Base-by-base conservation (phyloP, 2,797 vertebrate species). In the Scyliorhinus canicula region DNA sequence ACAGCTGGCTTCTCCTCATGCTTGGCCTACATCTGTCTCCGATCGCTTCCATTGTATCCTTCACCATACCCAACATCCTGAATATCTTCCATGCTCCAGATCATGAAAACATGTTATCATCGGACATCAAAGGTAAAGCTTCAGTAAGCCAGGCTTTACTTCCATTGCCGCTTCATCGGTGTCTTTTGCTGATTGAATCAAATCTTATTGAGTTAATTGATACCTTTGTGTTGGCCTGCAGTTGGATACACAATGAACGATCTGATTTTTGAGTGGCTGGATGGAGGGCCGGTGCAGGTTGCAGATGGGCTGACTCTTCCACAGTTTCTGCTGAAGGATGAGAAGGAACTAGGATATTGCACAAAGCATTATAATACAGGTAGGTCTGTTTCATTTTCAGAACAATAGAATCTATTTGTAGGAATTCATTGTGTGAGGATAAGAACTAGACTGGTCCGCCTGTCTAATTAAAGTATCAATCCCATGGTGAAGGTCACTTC, bases 181-280 rank as follows among this genome's bases (percentile, higher is more conserved):
- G 16, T 71, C 31, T 31, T 94, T 94, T 74, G 21, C n/a, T 65
- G 40, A 35, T 26, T 11, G 44, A 63, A 91, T 40, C 7, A 24
- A 50, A 52, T 71, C 67, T 94, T 3, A 8, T 26, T 47, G 40
- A 31, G 44, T 40, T 67, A 12, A 94, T 52, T 94, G 65, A 21
- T 35, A 50, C 28, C 47, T 69, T 71, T 50, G 31, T 50, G 4
- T 52, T 55, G 93, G 67, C 60, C 95, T 97, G 19, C 95, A 99
- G 99, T 99, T 96, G 99, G 99, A 84, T 99, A 99, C 97, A 99
- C 99, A 31, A 99, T 99, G 99, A 99, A 99, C 85, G 99, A 99
- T 96, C 96, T 99, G 97, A 97, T 99, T 96, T 99, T 99, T 95
- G 99, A 99, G 97, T 99, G 99, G 99, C 95, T 99, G 97, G 98